Conservation (phyloP, 2,888 invertebrate species). For the Amiota mariae region DNA sequence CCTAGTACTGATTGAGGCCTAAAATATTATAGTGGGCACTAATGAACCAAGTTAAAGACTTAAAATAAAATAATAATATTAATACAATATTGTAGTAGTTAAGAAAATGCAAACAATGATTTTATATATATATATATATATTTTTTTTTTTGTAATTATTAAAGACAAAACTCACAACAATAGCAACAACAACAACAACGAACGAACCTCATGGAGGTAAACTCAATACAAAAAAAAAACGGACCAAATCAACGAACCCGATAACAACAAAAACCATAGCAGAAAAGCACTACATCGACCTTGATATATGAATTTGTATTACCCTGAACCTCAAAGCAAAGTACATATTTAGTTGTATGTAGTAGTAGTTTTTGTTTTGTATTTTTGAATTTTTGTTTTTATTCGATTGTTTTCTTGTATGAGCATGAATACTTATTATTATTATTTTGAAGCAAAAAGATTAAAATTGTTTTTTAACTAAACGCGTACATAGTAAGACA, state of each 20-base stretch:
- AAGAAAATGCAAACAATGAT: conserved; percentile 18
- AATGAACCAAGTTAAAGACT: no score
- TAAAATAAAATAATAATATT: no score
- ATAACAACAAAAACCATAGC: no score
- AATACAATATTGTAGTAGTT: no score
- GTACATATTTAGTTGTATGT: not conserved
- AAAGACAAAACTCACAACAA: not conserved
- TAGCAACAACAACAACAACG: no score
- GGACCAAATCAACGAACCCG: not conserved
- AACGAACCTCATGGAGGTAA: not conserved
- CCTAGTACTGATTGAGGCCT: no score
- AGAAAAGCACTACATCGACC: not conserved
- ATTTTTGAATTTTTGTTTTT: not conserved
- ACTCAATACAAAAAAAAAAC: not conserved
- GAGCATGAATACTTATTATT: not conserved
- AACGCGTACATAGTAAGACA: not conserved
- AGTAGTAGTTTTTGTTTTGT: not conserved
- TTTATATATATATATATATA: no score
- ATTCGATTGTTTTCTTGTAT: not conserved
- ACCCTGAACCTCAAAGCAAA: conserved; percentile 22
- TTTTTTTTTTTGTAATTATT: conserved; percentile 5
- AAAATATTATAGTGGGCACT: no score
- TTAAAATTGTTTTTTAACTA: not conserved
- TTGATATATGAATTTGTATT: conserved; percentile 16
- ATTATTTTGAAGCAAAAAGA: not conserved